Percentiles rank a stretch among this genome's conserved stretches.
Evolutionary conservation across 1,140 invertebrate species (phyloP).

Genomic region (Telenomus remus): DNA sequence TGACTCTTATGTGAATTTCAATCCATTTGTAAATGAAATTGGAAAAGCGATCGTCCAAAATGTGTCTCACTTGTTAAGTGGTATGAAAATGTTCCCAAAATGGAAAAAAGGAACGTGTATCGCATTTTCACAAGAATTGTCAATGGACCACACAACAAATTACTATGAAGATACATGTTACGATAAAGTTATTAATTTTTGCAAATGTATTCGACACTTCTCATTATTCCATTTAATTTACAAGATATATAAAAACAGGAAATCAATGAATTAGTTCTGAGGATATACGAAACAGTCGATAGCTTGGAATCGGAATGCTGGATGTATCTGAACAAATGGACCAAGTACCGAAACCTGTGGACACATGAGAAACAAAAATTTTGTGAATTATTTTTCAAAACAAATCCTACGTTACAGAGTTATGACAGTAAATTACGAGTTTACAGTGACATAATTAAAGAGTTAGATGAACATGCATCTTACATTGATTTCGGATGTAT

Average conservation of each 20-base stretch:
- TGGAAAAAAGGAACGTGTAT: slow-evolving; percentile 91
- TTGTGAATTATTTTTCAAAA: slow-evolving; percentile 84
- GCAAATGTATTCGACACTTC: not conserved
- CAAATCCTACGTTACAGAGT: slow-evolving; percentile 81
- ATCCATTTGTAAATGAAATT: slow-evolving; percentile 84
- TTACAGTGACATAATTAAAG: slow-evolving; percentile 85
- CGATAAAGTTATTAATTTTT: slow-evolving; percentile 67
- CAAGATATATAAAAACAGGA: slow-evolving; percentile 64
- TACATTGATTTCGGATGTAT: slow-evolving; percentile 80
- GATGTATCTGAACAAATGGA: slow-evolving; percentile 84
- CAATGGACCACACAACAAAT: slow-evolving; percentile 76
- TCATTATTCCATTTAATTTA: not conserved
- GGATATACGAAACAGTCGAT: slow-evolving; percentile 81
- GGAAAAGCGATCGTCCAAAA: slow-evolving; percentile 83
- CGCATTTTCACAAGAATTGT: slow-evolving; percentile 78
- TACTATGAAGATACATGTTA: slow-evolving; percentile 87
- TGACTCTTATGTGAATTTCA: slow-evolving; percentile 83
- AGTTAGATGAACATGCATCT: slow-evolving; percentile 78
- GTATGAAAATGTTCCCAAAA: slow-evolving; percentile 84
- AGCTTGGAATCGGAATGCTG: slow-evolving; percentile 79
- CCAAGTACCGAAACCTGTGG: slow-evolving; percentile 87
- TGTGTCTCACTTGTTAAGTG: slow-evolving; percentile 80
- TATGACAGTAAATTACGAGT: slow-evolving; percentile 90
- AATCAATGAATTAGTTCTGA: slow-evolving; percentile 81
- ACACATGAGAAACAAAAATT: slow-evolving; percentile 82